phyloP scores from a whole-genome alignment of 2,797 vertebrate species.

The Sarcophilus harrisii region DNA sequence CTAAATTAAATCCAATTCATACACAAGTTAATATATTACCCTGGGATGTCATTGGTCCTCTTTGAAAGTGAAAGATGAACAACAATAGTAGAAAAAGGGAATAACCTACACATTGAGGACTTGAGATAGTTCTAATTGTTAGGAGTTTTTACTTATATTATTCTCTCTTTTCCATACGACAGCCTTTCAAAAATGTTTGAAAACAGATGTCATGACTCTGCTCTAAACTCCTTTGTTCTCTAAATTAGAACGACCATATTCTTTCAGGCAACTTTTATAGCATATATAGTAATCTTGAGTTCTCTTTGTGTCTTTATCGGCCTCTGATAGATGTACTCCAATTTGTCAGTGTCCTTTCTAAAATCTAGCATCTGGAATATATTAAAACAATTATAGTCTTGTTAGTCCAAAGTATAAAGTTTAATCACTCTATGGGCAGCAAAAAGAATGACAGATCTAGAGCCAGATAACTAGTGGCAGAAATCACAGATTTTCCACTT shows the following conservation, averaged over 20 bases:
- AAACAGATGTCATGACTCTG: background rate
- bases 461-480: background rate
- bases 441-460: background rate
- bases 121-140: background rate
- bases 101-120: background rate
- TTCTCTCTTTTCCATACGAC: background rate
- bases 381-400: background rate
- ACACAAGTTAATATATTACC: background rate
- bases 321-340: background rate
- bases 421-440: background rate
- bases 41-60: background rate
- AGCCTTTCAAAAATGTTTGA: background rate
- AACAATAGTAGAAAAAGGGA: background rate
- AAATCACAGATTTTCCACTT: background rate
- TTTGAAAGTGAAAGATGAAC: background rate
- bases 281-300: background rate
- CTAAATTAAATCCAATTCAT: background rate
- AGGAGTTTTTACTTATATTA: background rate
- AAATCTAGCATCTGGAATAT: background rate
- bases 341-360: background rate
- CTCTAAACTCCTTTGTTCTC: background rate
- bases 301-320: background rate
- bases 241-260: background rate
- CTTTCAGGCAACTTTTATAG: background rate
- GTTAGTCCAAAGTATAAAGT: background rate